Evolutionary conservation across 2,888 invertebrate species (phyloP).

Genomic region (Steinernema hermaphroditum): DNA sequence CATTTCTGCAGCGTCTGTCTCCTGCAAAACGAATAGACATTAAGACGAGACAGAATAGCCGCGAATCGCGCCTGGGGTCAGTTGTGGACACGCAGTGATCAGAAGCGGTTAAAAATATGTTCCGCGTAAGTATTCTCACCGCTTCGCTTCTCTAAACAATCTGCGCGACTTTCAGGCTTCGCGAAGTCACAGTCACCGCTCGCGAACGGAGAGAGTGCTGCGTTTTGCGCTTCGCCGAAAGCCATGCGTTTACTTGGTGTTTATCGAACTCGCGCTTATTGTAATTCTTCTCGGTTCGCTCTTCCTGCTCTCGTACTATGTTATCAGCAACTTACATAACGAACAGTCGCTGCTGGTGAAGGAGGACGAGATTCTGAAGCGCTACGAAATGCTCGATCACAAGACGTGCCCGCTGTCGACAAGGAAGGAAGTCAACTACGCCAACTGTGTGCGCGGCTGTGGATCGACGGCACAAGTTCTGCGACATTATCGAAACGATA

Average conservation of each 20-base stretch:
- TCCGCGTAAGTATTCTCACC: slow-evolving; percentile 20
- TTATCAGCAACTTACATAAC: neutral
- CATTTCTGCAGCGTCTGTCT: slow-evolving; percentile 46
- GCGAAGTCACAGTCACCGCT: neutral
- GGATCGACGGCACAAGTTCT: neutral
- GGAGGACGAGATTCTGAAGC: slow-evolving; percentile 12
- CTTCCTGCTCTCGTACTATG: neutral
- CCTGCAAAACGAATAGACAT: neutral
- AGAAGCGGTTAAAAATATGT: slow-evolving; percentile 7
- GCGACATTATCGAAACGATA: neutral
- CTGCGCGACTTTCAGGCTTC: slow-evolving; percentile 1
- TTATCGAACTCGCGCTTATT: neutral
- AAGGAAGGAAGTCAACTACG: neutral
- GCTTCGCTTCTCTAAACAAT: neutral
- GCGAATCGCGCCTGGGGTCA: neutral
- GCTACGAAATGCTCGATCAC: neutral
- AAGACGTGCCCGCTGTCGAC: neutral
- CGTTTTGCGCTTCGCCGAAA: slow-evolving; percentile 17
- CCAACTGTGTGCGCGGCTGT: slow-evolving; percentile 6
- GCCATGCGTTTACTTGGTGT: slow-evolving; percentile 15
- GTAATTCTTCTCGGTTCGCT: neutral
- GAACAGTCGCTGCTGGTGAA: neutral
- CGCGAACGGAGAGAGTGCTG: slow-evolving; percentile 21
- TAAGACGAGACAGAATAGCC: neutral
- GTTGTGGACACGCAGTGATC: neutral